These are phyloP conservation scores for Pentalonia nigronervosa DNA, from an alignment of 1,140 invertebrate genomes.

Conservation along the genomic window DNA sequence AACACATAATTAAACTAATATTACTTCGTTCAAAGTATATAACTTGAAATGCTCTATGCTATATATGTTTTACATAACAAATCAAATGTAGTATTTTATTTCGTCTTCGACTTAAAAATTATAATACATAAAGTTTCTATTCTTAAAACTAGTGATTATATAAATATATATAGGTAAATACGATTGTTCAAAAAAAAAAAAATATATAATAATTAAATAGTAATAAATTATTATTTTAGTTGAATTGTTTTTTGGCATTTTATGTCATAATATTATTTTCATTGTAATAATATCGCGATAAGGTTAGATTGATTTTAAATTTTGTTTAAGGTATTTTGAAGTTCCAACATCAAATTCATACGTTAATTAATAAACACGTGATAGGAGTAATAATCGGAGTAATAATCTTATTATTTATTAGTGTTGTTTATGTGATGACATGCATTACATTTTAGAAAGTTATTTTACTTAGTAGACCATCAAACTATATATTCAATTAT, in stretches of 20 bases:
- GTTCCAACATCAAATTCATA: too few relatives aligned
- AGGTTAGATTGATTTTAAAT: background rate
- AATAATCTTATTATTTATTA: background rate
- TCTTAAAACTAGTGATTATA: background rate
- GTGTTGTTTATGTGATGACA: background rate
- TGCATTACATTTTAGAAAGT: background rate
- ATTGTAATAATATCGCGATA: background rate
- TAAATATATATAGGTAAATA: background rate
- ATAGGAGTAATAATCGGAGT: background rate
- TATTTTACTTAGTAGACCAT: background rate
- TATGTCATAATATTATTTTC: background rate
- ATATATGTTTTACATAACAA: too few relatives aligned
- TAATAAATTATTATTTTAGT: background rate
- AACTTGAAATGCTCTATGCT: background rate
- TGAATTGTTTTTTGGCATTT: background rate
- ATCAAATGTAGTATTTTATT: background rate
- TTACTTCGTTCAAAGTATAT: background rate
- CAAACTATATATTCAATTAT: background rate
- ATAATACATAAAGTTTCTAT: background rate
- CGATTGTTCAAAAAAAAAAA: background rate
- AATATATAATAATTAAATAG: background rate
- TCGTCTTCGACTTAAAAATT: background rate
- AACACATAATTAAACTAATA: background rate
- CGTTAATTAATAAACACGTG: background rate
- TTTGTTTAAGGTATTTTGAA: background rate